Evolutionary conservation across 1,140 invertebrate genomes (phyloP).

Genomic region (Platyscapa corneri): DNA sequence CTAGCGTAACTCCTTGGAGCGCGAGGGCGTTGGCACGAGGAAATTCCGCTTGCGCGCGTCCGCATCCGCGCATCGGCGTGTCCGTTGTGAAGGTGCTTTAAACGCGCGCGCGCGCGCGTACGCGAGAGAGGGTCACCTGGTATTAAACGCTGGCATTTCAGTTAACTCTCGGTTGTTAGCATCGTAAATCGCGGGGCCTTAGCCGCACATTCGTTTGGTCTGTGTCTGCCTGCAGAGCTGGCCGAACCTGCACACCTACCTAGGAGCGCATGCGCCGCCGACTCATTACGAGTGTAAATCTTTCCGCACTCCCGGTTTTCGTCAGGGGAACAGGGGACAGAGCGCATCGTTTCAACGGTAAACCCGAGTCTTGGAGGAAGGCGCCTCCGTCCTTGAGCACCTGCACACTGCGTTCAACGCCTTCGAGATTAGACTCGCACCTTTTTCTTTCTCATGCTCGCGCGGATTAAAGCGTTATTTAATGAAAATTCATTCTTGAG

Average conservation of each 20-base stretch:
- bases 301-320: slow-evolving; percentile 53
- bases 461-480: background rate
- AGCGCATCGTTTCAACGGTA: slow-evolving; percentile 30
- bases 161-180: slow-evolving; percentile 57
- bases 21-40: slow-evolving; percentile 55
- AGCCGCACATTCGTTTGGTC: slow-evolving; percentile 34
- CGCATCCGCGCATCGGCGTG: slow-evolving; percentile 8
- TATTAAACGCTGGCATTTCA: slow-evolving; percentile 58
- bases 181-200: slow-evolving; percentile 58
- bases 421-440: background rate
- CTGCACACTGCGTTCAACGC: slow-evolving; percentile 11
- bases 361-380: background rate
- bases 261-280: slow-evolving; percentile 48
- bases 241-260: slow-evolving; percentile 44
- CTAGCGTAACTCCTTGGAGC: slow-evolving; percentile 24
- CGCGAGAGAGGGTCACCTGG: slow-evolving; percentile 56
- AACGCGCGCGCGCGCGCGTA: no score
- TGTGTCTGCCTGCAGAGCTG: slow-evolving; percentile 31
- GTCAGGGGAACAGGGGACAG: no score
- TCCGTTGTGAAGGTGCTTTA: slow-evolving; percentile 46
- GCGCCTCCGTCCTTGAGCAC: background rate
- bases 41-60: slow-evolving; percentile 52
- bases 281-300: slow-evolving; percentile 57
- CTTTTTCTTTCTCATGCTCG: slow-evolving; percentile 1
- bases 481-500: slow-evolving; percentile 30